A percentile compares a stretch with the other conserved stretches of the same genome.
phyloP scores from a whole-genome alignment of 1,140 invertebrate species.

The Eciton burchellii region DNA sequence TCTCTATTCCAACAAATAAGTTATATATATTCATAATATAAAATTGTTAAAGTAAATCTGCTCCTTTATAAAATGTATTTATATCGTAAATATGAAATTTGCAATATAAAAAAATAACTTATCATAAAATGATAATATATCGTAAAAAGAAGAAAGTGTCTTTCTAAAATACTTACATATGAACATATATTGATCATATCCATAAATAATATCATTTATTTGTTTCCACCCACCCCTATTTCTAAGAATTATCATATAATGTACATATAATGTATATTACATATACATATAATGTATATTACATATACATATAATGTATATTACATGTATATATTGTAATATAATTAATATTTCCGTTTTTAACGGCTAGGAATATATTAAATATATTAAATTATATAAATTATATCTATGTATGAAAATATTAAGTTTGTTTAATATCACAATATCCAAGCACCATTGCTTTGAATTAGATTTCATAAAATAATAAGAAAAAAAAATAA shows the following conservation, averaged over 20 bases:
- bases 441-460: conserved; percentile 44
- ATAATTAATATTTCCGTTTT: neutral
- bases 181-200: neutral
- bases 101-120: conserved; percentile 6
- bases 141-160: neutral
- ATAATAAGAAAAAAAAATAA: too few species aligned
- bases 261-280: too few species aligned
- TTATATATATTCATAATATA: conserved; percentile 1
- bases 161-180: neutral
- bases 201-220: conserved; percentile 32
- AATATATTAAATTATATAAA: conserved; percentile 49
- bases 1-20: conserved; percentile 13
- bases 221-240: neutral
- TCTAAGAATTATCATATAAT: conserved; percentile 24
- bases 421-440: conserved; percentile 53
- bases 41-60: conserved; percentile 1
- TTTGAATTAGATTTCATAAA: conserved; percentile 26
- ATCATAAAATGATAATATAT: neutral
- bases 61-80: neutral
- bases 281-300: too few species aligned
- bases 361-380: neutral
- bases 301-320: too few species aligned
- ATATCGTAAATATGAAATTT: conserved; percentile 3
- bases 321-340: too few species aligned
- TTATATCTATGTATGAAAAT: conserved; percentile 36